Conservation (phyloP, 2,113 vertebrate genomes). For the Onychostruthus taczanowskii region DNA sequence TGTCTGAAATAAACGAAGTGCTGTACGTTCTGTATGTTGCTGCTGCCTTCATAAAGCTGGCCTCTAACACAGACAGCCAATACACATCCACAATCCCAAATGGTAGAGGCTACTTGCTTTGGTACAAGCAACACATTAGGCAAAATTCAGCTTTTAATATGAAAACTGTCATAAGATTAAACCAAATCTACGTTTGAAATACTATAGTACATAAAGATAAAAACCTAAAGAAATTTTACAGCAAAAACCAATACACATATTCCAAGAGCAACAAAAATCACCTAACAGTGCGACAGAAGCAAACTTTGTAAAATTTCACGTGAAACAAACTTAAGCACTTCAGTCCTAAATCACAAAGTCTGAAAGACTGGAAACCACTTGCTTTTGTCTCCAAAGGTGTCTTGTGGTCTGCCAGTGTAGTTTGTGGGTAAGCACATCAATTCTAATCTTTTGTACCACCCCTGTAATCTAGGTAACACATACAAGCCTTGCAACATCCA, state of each 20-base stretch:
- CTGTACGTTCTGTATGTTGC: background rate
- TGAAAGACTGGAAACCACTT: conserved; percentile 55
- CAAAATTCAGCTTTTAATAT: background rate
- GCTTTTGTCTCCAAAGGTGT: conserved; percentile 61
- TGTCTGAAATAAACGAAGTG: background rate
- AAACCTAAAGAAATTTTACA: background rate
- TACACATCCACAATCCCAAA: background rate
- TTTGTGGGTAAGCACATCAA: conserved; percentile 54
- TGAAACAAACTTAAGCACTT: background rate
- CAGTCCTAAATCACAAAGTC: conserved; percentile 51
- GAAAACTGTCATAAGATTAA: background rate
- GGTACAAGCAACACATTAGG: background rate
- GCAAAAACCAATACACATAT: background rate
- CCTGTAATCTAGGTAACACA: conserved; percentile 71
- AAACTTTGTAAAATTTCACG: background rate
- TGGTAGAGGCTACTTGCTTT: background rate
- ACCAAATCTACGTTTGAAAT: background rate
- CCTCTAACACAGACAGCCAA: background rate
- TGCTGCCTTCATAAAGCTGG: background rate
- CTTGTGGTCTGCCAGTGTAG: conserved; percentile 61
- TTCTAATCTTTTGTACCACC: conserved; percentile 65
- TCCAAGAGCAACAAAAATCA: background rate
- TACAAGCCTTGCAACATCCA: conserved; percentile 64
- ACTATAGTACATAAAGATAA: background rate
- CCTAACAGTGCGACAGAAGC: background rate